phyloP scores from a whole-genome alignment of 30 jellyfish, hydroid and myxozoan genomes.

The Catostylus mosaicus region DNA sequence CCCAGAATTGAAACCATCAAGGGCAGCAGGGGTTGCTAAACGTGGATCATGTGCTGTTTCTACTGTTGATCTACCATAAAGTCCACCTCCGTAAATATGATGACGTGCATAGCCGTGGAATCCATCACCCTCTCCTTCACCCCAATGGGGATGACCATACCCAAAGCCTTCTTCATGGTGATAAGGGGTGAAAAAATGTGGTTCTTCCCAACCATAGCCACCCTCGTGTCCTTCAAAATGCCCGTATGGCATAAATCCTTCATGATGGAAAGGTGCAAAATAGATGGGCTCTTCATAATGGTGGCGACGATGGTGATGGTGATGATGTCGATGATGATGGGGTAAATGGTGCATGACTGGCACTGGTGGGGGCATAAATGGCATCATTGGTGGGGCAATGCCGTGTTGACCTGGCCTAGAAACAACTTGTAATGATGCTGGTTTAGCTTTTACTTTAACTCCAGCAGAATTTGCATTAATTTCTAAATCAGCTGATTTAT shows the following conservation, averaged over 20 bases:
- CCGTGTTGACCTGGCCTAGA: slow-evolving; percentile 92
- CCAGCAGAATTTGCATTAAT: slow-evolving; percentile 98
- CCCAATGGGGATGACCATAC: slow-evolving; percentile 64
- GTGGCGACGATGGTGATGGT: slow-evolving; percentile 87
- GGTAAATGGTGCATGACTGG: slow-evolving; percentile 73
- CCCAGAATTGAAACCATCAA: slow-evolving; percentile 88
- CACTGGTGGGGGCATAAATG: slow-evolving; percentile 88
- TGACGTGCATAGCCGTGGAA: slow-evolving; percentile 39
- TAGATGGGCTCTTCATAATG: slow-evolving; percentile 55
- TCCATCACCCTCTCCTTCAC: slow-evolving; percentile 71
- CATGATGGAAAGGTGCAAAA: slow-evolving; percentile 50
- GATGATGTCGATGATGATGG: slow-evolving; percentile 75
- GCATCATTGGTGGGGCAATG: slow-evolving; percentile 52
- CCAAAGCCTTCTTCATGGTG: slow-evolving; percentile 58
- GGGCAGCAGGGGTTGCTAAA: slow-evolving; percentile 64
- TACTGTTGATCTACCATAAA: slow-evolving; percentile 84
- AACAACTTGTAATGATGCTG: slow-evolving; percentile 95
- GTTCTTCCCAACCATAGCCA: slow-evolving; percentile 42
- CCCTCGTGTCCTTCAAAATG: slow-evolving; percentile 36
- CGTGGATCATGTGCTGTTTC: slow-evolving; percentile 88
- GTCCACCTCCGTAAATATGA: slow-evolving; percentile 36
- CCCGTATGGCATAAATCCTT: slow-evolving; percentile 40
- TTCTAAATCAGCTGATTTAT: slow-evolving; percentile 92
- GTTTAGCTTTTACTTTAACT: slow-evolving; percentile 93
- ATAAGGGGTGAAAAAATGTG: slow-evolving; percentile 62